Percentiles rank a stretch among this genome's conserved stretches.
phyloP scores from a whole-genome alignment of 2,113 vertebrate species.

The Proteles cristata region DNA sequence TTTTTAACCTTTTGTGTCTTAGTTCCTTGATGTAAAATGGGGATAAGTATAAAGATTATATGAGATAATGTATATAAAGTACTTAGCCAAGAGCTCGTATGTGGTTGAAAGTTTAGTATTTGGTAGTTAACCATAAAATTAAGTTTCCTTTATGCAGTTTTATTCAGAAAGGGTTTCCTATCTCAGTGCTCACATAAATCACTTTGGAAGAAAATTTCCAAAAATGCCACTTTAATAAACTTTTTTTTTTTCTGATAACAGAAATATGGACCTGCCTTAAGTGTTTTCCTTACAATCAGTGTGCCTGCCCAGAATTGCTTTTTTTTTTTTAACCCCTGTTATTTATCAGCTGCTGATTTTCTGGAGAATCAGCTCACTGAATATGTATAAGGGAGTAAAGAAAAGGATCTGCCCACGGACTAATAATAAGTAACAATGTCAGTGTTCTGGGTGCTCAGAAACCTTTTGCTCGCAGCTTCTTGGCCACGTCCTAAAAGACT shows the following conservation, averaged over 20 bases:
- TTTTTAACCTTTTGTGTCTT: background rate
- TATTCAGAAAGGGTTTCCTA: background rate
- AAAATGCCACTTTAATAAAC: background rate
- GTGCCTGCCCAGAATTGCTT: background rate
- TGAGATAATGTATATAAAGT: background rate
- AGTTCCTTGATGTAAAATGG: slow-evolving; percentile 12
- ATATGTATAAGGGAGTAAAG: background rate
- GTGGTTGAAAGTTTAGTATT: background rate
- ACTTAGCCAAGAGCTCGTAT: background rate
- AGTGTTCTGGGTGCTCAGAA: background rate
- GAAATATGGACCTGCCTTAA: background rate
- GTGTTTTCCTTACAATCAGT: background rate
- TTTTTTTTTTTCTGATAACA: background rate
- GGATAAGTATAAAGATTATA: background rate
- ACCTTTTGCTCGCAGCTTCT: background rate
- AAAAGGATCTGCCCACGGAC: background rate
- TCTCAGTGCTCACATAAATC: background rate
- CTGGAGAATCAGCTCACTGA: background rate
- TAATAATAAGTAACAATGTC: background rate
- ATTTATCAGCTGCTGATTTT: background rate
- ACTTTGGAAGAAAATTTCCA: background rate
- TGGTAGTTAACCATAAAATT: background rate
- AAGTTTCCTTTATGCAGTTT: slow-evolving; percentile 9
- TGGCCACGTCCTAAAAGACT: background rate
- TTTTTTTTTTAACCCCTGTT: no score